Percentiles rank a stretch among this genome's conserved stretches.
Evolutionary conservation across 2,797 vertebrate species (phyloP).

Genomic region (Peromyscus nudipes): DNA sequence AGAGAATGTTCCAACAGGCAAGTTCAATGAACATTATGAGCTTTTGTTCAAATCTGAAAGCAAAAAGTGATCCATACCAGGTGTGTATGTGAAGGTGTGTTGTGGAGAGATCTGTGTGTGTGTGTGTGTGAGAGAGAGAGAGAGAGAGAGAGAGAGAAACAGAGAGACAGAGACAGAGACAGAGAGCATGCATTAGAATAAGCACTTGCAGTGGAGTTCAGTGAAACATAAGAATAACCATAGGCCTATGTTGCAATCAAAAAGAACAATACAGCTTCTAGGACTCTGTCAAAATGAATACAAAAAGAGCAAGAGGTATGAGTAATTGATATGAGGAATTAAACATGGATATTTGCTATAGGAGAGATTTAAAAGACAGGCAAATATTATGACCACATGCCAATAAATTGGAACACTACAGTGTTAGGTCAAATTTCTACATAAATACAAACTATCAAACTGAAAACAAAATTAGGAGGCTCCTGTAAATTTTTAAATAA

Average conservation of each 20-base stretch:
- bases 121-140: too few relatives aligned
- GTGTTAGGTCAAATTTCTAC: constrained; percentile 43
- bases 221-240: not conserved
- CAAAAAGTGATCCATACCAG: not conserved
- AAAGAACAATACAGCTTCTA: not conserved
- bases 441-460: constrained; percentile 36
- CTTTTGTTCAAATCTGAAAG: not conserved
- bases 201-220: not conserved
- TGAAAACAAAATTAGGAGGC: not conserved
- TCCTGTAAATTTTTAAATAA: constrained; percentile 18
- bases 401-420: constrained; percentile 18
- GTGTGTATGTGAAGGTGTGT: not conserved
- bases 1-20: not conserved
- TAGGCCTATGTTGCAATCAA: not conserved
- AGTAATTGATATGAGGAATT: not conserved
- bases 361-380: constrained; percentile 2
- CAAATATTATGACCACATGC: not conserved
- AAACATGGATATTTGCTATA: not conserved
- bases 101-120: not conserved
- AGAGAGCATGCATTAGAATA: not conserved
- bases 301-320: not conserved
- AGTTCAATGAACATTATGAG: not conserved
- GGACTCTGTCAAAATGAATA: constrained; percentile 13
- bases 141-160: not conserved
- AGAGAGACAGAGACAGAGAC: not conserved